Evolutionary conservation across 2,888 invertebrate species (phyloP), one percentile per base, ranked within the genome.

Genomic region (Trichogramma evanescens): DNA sequence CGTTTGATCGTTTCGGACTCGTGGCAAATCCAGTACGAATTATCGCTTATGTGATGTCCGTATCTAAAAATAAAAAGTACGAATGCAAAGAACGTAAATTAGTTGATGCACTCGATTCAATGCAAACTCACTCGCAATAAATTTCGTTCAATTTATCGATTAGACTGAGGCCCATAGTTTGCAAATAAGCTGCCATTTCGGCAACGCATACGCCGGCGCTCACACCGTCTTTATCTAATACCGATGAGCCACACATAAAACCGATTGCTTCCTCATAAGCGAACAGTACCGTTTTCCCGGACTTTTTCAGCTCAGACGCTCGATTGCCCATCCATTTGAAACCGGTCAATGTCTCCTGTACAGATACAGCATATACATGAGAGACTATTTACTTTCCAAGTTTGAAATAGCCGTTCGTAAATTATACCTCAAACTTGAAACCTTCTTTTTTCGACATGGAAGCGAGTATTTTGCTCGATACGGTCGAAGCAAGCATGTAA

Each of bases 241-340:
- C 94, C 5, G 81, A 80, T 4, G 86, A 83, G n/a, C 90, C 89
- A 73, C 92, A 91, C 97, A 99, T 97, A 75, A 92, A 98, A 0
- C 97, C 99, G 73, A 99, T 97, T 0, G 98, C 97, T 80, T 99
- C 99, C 76, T 99, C 99, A 78, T 91, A 99, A 0, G 96, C 95
- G 79, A 97, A 95, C 56, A 99, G 76, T 0, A 96, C 91, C 7
- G 81, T 79, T 70, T 92, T 91, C 41, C 87, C 89, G 58, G 87
- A 78, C 60, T 84, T 80, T 44, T 87, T 78, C 58, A 95, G 79
- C 5, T 93, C 85, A 42, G 87, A 80, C 0, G 91, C 84, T 70
- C 85, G 85, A 78, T 97, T 98, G 80, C 94, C 98, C 93, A 99
- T 96, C 97, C 97, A 99, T 74, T 99, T 99, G 76, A 99, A 99